phyloP scores from a whole-genome alignment of 2,113 vertebrate species.

The Eupsittula cactorum region DNA sequence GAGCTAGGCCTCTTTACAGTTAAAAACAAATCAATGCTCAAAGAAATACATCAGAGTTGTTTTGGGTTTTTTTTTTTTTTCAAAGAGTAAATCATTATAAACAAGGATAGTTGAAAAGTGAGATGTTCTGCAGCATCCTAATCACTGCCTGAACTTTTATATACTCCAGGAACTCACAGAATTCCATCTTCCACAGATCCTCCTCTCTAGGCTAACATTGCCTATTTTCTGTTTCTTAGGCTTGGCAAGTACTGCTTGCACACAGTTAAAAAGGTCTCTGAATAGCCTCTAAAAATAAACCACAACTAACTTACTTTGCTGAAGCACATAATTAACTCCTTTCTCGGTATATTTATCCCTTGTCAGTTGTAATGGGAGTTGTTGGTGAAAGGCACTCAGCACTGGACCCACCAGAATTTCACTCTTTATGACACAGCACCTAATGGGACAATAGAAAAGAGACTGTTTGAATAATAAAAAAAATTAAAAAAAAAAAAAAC shows the following conservation, averaged over 20 bases:
- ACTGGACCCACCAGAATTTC: neutral
- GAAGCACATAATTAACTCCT: neutral
- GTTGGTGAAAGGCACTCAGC: neutral
- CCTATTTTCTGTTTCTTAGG: neutral
- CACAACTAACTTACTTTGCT: neutral
- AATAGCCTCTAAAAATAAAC: neutral
- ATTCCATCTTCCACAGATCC: accelerated
- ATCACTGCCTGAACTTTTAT: neutral
- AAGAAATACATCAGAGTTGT: neutral
- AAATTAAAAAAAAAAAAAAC: neutral
- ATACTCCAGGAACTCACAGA: neutral
- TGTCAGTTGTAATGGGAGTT: neutral
- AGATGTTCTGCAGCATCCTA: neutral
- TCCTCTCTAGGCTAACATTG: neutral
- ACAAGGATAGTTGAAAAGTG: neutral
- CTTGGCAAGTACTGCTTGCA: neutral
- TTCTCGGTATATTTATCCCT: neutral
- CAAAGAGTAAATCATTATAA: neutral
- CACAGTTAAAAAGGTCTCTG: neutral
- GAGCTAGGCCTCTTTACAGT: neutral
- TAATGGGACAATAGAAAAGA: neutral
- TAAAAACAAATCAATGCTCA: neutral
- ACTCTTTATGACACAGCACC: neutral
- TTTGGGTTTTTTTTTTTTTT: neutral
- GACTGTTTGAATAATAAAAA: neutral